Percentiles rank a stretch among this genome's conserved stretches.
These are phyloP conservation scores for Nemotelus pantherinus DNA, from an alignment of 2,888 invertebrate species.

Conservation along the genomic window DNA sequence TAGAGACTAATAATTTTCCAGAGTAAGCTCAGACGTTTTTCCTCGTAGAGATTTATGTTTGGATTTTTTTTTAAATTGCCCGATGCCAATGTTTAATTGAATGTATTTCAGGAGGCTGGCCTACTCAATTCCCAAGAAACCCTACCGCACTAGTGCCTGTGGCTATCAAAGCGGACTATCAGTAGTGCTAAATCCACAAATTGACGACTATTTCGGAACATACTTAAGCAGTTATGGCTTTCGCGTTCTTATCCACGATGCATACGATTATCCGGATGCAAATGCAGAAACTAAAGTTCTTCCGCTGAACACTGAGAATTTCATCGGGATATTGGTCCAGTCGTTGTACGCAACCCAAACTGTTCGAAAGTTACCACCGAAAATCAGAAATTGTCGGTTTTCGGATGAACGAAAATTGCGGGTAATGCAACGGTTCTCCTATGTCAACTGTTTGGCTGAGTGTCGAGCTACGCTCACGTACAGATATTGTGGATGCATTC, in stretches of 20 bases:
- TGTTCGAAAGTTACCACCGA: conserved; percentile 66
- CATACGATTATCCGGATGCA: conserved; percentile 73
- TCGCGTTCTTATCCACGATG: conserved; percentile 72
- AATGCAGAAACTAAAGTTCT: conserved; percentile 71
- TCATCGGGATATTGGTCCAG: conserved; percentile 72
- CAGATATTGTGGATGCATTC: conserved; percentile 70
- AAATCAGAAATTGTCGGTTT: conserved; percentile 70
- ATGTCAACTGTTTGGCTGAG: conserved; percentile 73
- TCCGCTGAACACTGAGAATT: conserved; percentile 68
- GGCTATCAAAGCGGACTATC: conserved; percentile 75
- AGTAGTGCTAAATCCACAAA: conserved; percentile 68
- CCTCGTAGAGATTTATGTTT: neutral
- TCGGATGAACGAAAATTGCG: conserved; percentile 65
- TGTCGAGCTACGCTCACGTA: conserved; percentile 67
- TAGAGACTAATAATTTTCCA: conserved; percentile 14
- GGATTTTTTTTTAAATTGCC: neutral
- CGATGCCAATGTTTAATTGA: neutral
- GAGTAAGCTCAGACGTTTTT: neutral
- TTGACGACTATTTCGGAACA: conserved; percentile 72
- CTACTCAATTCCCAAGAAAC: conserved; percentile 63
- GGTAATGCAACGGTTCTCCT: conserved; percentile 68
- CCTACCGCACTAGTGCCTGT: conserved; percentile 73
- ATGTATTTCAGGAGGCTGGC: conserved; percentile 58
- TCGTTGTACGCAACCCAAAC: conserved; percentile 71
- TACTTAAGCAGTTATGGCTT: conserved; percentile 71